Evolutionary conservation across 2,797 vertebrate genomes (phyloP).

Genomic region (Sylvia borin): DNA sequence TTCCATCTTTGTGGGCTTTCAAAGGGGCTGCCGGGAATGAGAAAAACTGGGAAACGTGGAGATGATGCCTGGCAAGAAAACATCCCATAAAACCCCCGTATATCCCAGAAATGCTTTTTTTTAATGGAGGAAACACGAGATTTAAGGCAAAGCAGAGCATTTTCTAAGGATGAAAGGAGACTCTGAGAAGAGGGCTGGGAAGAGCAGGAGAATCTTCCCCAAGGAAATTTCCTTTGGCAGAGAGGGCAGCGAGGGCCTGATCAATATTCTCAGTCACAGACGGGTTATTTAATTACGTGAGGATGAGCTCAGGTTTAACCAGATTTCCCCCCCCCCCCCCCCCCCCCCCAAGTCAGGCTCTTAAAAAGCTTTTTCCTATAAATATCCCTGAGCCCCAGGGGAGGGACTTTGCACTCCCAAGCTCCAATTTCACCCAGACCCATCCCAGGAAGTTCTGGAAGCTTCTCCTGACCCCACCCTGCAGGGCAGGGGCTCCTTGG

Average conservation of each 20-base stretch:
- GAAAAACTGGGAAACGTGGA: not conserved
- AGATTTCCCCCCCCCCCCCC: not conserved
- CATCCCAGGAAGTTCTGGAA: not conserved
- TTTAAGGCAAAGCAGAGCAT: not conserved
- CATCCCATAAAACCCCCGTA: not conserved
- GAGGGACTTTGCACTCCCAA: not conserved
- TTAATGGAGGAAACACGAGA: not conserved
- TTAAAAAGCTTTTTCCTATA: slow-evolving; percentile 38
- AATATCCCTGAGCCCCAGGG: not conserved
- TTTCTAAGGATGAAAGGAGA: not conserved
- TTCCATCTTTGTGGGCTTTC: not conserved
- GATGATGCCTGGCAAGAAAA: not conserved
- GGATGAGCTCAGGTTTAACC: not conserved
- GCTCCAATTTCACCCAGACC: not conserved
- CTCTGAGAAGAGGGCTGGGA: accelerated
- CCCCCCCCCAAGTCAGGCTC: not conserved
- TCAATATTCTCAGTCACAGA: not conserved
- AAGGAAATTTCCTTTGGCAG: not conserved
- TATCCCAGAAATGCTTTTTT: not conserved
- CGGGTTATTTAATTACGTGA: slow-evolving; percentile 9
- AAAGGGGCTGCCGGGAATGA: not conserved
- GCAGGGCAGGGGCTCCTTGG: not conserved
- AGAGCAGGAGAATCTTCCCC: not conserved
- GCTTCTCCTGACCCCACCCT: accelerated
- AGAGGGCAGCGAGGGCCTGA: not conserved